These are phyloP conservation scores for Pandemis cinnamomeana DNA, from an alignment of 2,888 invertebrate genomes.

Conservation along the genomic window DNA sequence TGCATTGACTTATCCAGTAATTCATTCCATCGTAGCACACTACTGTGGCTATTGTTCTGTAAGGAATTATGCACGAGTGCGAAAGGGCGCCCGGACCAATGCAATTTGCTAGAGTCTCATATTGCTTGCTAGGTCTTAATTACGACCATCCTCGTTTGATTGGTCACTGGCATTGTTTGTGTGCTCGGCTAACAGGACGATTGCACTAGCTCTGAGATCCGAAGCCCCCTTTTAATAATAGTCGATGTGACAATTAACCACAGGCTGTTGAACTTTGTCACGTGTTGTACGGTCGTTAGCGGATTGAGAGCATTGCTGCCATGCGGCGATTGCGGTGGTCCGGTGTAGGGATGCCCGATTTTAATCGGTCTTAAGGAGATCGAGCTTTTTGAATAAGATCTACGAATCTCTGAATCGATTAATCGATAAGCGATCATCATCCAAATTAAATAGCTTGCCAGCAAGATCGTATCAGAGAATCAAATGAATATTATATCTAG, in stretches of 20 bases:
- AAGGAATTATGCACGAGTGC: slow-evolving; percentile 22
- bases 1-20: too few relatives aligned
- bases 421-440: too few relatives aligned
- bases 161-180: slow-evolving; percentile 72
- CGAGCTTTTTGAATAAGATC: too few relatives aligned
- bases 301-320: slow-evolving; percentile 16
- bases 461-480: too few relatives aligned
- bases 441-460: too few relatives aligned
- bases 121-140: slow-evolving; percentile 78
- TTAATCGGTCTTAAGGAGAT: too few relatives aligned
- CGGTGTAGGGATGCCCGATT: too few relatives aligned
- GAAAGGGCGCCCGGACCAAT: slow-evolving; percentile 22
- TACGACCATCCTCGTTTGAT: slow-evolving; percentile 76
- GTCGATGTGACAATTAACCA: slow-evolving; percentile 37
- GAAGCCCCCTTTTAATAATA: slow-evolving; percentile 45
- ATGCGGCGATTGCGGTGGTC: too few relatives aligned
- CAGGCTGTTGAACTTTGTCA: slow-evolving; percentile 41
- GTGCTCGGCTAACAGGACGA: slow-evolving; percentile 66
- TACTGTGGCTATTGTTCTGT: not conserved
- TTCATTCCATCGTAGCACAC: too few relatives aligned
- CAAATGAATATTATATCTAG: too few relatives aligned
- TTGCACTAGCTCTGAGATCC: slow-evolving; percentile 69
- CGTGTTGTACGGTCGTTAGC: slow-evolving; percentile 27
- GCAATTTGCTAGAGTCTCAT: slow-evolving; percentile 60
- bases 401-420: too few relatives aligned